phyloP scores from a whole-genome alignment of 2,797 vertebrate species.

The Melanotaenia maccullochi region DNA sequence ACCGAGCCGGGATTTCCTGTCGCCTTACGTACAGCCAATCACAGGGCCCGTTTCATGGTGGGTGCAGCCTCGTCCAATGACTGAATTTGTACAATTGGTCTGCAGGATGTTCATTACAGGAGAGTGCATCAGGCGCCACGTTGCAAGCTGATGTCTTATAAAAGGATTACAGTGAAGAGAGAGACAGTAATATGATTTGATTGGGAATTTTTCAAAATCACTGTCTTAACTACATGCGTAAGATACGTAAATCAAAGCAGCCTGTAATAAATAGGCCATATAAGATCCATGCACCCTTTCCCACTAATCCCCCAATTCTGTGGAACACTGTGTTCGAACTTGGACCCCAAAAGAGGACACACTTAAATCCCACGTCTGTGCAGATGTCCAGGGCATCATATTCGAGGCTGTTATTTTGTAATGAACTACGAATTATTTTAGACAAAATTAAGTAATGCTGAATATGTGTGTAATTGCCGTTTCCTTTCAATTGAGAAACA shows the following conservation, averaged over 20 bases:
- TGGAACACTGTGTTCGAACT: no score
- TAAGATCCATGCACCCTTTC: background rate
- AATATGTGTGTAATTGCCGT: no score
- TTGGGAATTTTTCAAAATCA: background rate
- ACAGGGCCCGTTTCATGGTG: slow-evolving; percentile 5
- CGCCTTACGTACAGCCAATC: slow-evolving; percentile 71
- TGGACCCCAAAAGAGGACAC: no score
- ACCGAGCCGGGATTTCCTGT: slow-evolving; percentile 61
- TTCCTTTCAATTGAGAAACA: no score
- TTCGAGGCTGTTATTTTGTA: no score
- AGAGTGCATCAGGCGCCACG: slow-evolving; percentile 80
- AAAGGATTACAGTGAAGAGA: background rate
- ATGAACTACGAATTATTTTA: no score
- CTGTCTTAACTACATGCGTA: background rate
- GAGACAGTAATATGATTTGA: background rate
- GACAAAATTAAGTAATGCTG: no score
- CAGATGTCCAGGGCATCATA: no score
- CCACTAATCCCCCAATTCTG: background rate
- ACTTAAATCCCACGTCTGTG: no score
- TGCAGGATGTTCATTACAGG: slow-evolving; percentile 51
- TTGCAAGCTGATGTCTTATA: slow-evolving; percentile 71
- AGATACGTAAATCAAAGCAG: background rate
- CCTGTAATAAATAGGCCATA: background rate
- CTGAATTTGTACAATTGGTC: slow-evolving; percentile 63
- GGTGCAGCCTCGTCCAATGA: slow-evolving; percentile 11